Evolutionary conservation across 2,797 vertebrate species (phyloP), one percentile per base, ranked within the genome.

Genomic region (Tapirus indicus): DNA sequence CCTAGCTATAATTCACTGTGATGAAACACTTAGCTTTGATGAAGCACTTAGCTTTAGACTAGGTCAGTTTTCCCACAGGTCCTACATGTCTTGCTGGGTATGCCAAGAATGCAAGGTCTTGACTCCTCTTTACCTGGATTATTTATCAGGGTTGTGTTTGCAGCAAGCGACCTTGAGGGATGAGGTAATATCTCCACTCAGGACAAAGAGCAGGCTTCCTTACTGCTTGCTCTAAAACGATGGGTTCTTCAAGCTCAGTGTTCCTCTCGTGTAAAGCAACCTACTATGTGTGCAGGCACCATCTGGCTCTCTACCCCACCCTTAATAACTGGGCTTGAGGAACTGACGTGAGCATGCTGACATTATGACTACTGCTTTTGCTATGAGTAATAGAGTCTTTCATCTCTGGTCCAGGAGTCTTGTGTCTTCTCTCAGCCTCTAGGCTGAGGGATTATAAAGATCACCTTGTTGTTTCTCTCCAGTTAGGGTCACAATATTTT

Each of bases 91-190:
- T 95, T 75, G 16, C 41, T 54, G 41, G 44, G 6, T 47, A 44
- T 54, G 83, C 60, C 35, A 72, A 32, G 94, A 79, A 87, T 29
- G 68, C 14, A n/a, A 80, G 60, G 47, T 56, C 25, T 13, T 83
- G n/a, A 41, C 72, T 54, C 4, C 29, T 52, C 60, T 77, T 82
- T 88, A 83, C 90, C 16, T 52, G 71, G 77, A 7, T 90, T 85
- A 64, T 88, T 90, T 94, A 56, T 94, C 56, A 96, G 54, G 38
- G 29, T 47, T 83, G 21, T 20, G 13, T 54, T 87, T 95, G 60
- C 75, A 25, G 62, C 29, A 56, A 38, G 35, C 1, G 3, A 3
- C 54, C 66, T 71, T 20, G 21, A 52, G n/a, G 14, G 44, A 44
- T 49, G n/a, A 86, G 84, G 25, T 58, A 8, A 66, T 56, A 71